A percentile compares a stretch with the other conserved stretches of the same genome.
Conservation (phyloP, 2,113 vertebrate genomes). For the Rynchops niger region DNA sequence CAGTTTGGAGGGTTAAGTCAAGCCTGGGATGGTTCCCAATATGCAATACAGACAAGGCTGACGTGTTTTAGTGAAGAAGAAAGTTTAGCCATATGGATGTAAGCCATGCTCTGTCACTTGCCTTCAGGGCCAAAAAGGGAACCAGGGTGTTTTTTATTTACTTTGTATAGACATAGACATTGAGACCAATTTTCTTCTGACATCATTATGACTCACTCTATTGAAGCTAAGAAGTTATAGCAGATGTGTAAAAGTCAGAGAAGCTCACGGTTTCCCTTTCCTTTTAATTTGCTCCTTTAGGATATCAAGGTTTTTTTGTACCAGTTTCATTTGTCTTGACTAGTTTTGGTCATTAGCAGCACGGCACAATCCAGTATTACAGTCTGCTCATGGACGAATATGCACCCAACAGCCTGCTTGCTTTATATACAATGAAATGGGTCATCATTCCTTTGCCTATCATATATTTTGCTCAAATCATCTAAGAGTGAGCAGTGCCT, state of each 20-base stretch:
- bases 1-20: background rate
- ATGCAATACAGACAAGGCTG: background rate
- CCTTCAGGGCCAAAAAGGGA: background rate
- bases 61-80: background rate
- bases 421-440: background rate
- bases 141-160: background rate
- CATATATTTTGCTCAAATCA: background rate
- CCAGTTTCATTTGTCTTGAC: accelerated
- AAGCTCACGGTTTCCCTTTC: background rate
- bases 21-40: background rate
- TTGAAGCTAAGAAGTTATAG: background rate
- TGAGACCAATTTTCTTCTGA: background rate
- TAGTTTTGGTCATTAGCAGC: background rate
- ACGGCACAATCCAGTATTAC: background rate
- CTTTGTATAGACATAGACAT: background rate
- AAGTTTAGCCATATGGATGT: background rate
- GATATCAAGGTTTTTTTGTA: background rate
- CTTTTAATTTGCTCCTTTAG: background rate
- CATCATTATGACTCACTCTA: background rate
- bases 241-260: background rate
- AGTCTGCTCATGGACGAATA: background rate
- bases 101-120: background rate
- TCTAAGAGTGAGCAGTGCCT: background rate
- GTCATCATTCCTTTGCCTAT: background rate
- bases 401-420: background rate